A percentile compares a stretch with the other conserved stretches of the same genome.
Conservation (phyloP, 2,888 invertebrate genomes). For the Epinotia nisella region DNA sequence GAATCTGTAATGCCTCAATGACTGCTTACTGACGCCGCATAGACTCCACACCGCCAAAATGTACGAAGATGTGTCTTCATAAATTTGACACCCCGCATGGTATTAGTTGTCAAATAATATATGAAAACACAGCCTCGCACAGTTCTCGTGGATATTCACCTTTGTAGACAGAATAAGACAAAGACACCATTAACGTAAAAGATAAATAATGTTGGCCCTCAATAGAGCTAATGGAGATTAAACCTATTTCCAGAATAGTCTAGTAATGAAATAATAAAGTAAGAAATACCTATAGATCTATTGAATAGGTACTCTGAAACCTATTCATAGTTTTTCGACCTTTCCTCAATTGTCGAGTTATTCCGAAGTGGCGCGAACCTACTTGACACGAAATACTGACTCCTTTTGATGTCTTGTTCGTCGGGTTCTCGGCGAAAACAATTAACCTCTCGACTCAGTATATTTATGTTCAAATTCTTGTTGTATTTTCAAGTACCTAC, state of each 20-base stretch:
- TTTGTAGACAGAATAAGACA: no score
- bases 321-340: constrained; percentile 10
- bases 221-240: background rate
- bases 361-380: constrained; percentile 48
- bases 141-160: no score
- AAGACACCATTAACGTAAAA: background rate
- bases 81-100: no score
- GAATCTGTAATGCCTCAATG: no score
- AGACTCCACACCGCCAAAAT: no score
- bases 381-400: constrained; percentile 50
- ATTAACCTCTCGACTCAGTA: constrained; percentile 22
- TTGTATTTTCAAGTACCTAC: background rate
- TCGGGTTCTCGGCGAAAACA: constrained; percentile 15
- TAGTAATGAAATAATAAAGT: background rate
- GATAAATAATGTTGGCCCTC: background rate
- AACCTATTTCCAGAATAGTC: background rate
- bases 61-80: no score
- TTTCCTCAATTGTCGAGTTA: constrained; percentile 45
- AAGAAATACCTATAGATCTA: background rate
- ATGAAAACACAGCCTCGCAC: no score
- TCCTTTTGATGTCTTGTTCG: constrained; percentile 46
- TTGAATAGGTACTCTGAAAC: background rate
- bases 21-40: no score
- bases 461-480: background rate
- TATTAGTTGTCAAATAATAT: no score